phyloP scores from a whole-genome alignment of 1,140 invertebrate species.

The Tetranychus urticae region DNA sequence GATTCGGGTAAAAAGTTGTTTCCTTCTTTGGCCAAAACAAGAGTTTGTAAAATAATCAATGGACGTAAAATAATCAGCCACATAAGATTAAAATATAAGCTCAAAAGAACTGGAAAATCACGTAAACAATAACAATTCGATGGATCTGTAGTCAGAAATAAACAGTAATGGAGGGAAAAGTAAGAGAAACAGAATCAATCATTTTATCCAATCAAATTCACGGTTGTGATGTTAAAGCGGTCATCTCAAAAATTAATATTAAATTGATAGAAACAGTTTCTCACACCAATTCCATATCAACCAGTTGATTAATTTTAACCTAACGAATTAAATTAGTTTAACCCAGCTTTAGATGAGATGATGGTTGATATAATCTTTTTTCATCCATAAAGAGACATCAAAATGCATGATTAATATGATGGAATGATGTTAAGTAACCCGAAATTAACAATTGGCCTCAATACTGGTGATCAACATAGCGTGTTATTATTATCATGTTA shows the following conservation, averaged over 20 bases:
- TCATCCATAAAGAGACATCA: neutral
- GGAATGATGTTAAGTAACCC: neutral
- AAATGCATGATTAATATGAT: neutral
- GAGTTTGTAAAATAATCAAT: constrained; percentile 10
- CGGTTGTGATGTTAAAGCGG: no score
- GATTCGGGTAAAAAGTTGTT: neutral
- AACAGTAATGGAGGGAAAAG: neutral
- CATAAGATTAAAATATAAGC: constrained; percentile 13
- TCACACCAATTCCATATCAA: no score
- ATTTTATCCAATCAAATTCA: no score
- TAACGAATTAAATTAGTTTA: no score
- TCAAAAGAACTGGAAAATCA: constrained; percentile 1
- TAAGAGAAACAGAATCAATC: no score
- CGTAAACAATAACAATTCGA: neutral
- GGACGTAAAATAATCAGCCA: constrained; percentile 13
- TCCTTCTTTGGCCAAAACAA: constrained; percentile 2
- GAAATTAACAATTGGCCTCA: no score
- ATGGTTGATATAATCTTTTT: neutral
- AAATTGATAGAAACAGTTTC: no score
- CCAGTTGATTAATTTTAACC: no score
- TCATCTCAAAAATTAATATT: no score
- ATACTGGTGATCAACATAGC: neutral
- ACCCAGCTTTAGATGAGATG: no score
- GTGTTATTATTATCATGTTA: neutral
- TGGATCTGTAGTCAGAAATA: neutral